phyloP scores from a whole-genome alignment of 1,140 invertebrate genomes.

The Calephelis nemesis region DNA sequence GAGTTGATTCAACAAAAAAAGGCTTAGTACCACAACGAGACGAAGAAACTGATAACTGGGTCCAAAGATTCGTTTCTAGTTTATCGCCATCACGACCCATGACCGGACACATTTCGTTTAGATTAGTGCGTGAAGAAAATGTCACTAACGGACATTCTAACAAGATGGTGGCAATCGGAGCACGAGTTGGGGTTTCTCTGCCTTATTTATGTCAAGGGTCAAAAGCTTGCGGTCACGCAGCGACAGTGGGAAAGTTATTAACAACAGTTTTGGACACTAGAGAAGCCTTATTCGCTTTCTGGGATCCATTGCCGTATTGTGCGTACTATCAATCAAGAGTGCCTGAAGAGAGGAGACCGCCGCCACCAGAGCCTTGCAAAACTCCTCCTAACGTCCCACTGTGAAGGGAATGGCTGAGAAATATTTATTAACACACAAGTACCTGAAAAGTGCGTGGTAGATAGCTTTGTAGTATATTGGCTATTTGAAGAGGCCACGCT shows the following conservation, averaged over 20 bases:
- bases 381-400: constrained; percentile 69
- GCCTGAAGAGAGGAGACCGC: constrained; percentile 78
- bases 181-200: constrained; percentile 86
- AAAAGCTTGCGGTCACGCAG: constrained; percentile 78
- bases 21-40: constrained; percentile 85
- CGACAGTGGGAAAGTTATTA: constrained; percentile 80
- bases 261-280: constrained; percentile 85
- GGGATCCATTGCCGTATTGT: constrained; percentile 91
- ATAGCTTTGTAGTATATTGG: constrained; percentile 18
- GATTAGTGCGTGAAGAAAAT: constrained; percentile 81
- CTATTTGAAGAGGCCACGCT: constrained; percentile 40
- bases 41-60: constrained; percentile 84
- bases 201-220: constrained; percentile 88
- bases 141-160: constrained; percentile 57
- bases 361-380: constrained; percentile 63
- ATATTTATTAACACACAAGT: constrained; percentile 69
- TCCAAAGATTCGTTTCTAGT: constrained; percentile 84
- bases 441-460: constrained; percentile 69
- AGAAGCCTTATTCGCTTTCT: constrained; percentile 88
- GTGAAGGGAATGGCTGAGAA: constrained; percentile 62
- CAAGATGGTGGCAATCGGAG: constrained; percentile 81
- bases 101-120: constrained; percentile 88
- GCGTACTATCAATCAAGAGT: constrained; percentile 90
- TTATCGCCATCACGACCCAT: constrained; percentile 81
- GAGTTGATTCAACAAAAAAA: constrained; percentile 82